Percentiles rank a stretch among this genome's conserved stretches.
These are phyloP conservation scores for Benthosema pterotum DNA, from an alignment of 2,797 vertebrate genomes.

Conservation along the genomic window DNA sequence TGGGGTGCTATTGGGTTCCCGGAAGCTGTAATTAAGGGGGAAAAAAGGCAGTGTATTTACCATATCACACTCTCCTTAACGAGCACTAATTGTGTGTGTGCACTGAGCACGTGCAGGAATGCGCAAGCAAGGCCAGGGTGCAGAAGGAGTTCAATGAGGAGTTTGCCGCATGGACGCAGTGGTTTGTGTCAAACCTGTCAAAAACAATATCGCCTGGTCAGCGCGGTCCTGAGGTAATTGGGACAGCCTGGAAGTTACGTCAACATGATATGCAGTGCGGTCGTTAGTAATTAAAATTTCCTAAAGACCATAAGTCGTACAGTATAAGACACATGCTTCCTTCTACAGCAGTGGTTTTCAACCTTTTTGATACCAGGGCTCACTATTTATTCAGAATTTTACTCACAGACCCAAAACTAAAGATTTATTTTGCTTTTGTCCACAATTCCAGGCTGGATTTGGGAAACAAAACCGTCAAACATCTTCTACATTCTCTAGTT, in stretches of 20 bases:
- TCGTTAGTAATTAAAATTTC: not conserved
- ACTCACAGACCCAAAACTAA: too few relatives aligned
- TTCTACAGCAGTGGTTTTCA: too few relatives aligned
- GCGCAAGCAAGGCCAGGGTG: conserved; percentile 47
- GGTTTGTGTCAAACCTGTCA: conserved; percentile 69
- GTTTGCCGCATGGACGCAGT: conserved; percentile 47
- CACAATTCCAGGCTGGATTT: too few relatives aligned
- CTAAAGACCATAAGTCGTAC: not conserved
- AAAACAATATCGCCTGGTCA: conserved; percentile 34
- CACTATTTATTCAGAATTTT: too few relatives aligned
- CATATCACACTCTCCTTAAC: conserved; percentile 68
- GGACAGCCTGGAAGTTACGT: not conserved
- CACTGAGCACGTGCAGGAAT: conserved; percentile 63
- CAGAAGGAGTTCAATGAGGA: conserved; percentile 63
- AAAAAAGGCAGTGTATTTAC: conserved; percentile 58
- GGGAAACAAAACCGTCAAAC: too few relatives aligned
- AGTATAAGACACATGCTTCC: not conserved
- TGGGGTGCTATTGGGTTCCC: conserved; percentile 47
- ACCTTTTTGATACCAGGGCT: too few relatives aligned
- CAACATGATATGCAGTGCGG: not conserved
- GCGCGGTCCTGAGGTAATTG: not conserved
- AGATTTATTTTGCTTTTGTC: too few relatives aligned
- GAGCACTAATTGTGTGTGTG: conserved; percentile 66
- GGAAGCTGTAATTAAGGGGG: conserved; percentile 55
- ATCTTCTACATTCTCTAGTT: too few relatives aligned